Evolutionary conservation across 2,113 vertebrate species (phyloP), one percentile per base, ranked within the genome.

Genomic region (Anarhynchus alexandrinus): DNA sequence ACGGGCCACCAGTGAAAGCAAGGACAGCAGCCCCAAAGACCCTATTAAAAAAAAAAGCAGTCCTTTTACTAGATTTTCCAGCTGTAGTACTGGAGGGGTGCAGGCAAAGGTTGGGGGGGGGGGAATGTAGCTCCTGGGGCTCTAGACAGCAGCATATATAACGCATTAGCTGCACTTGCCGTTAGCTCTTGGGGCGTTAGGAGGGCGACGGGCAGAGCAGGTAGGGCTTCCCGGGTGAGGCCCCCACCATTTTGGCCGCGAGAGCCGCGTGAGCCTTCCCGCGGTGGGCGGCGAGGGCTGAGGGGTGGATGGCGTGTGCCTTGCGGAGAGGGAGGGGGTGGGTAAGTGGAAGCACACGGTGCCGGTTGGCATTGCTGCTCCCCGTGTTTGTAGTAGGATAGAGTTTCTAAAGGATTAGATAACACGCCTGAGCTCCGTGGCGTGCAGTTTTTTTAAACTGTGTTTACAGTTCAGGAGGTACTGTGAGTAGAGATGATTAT

Each of bases 391-490:
- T 55, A 71, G 90, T 59, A 27, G 92, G 88, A 49, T 96, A 70
- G 78, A 74, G 83, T 94, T 96, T 87, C 88, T 66, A 61, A 88
- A 87, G 92, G 86, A 94, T 96, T 92, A 94, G 88, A 83, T 96
- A 93, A 94, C 92, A 73, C 0, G 73, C 67, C 87, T 66, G 85
- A 86, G 72, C 88, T 88, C 91, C 65, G 6, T 27, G 90, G 91
- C 1, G 5, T 93, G 87, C 88, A 67, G 70, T 85, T 96, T 96
- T 96, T 85, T 80, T 40, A 86, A 95, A 90, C 90, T 91, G 76
- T 93, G 82, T 93, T 97, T 94, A 88, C 93, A 94, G 83, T 95
- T 92, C 73, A 64, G 88, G 88, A 95, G 91, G 54, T 84, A 95
- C 72, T 79, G 79, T 79, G 85, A 76, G 90, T 70, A 93, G 86